A percentile compares a stretch with the other conserved stretches of the same genome.
Conservation (phyloP, 2,797 vertebrate species). For the Heterohyrax brucei region DNA sequence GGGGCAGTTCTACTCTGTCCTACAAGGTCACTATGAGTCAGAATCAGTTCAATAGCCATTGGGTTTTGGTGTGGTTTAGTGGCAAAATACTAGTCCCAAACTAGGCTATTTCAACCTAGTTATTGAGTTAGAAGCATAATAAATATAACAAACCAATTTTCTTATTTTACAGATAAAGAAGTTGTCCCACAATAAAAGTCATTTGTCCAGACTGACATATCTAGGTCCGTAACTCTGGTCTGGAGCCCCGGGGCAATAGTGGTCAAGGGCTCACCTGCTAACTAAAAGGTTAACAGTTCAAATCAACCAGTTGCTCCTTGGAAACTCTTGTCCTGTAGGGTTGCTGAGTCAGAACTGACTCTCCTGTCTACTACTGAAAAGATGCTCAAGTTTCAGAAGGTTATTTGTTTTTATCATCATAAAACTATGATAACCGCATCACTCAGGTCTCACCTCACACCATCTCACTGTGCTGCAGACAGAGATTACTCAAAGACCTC, state of each 20-base stretch:
- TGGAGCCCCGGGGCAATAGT: no score
- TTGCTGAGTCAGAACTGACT: no score
- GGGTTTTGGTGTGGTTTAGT: background rate
- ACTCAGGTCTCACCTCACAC: background rate
- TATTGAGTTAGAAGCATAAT: constrained; percentile 36
- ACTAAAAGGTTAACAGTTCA: no score
- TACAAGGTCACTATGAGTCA: no score
- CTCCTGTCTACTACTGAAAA: background rate
- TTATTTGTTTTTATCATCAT: constrained; percentile 26
- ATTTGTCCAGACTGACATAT: background rate
- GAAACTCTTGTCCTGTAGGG: no score
- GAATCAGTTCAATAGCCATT: no score
- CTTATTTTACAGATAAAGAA: constrained; percentile 21
- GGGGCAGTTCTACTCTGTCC: no score
- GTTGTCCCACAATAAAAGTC: constrained; percentile 6
- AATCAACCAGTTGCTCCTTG: no score
- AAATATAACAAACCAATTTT: background rate
- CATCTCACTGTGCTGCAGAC: background rate
- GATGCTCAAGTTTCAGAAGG: constrained; percentile 17
- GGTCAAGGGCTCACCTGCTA: no score
- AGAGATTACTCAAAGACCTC: background rate
- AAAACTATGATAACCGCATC: background rate
- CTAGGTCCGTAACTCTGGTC: background rate
- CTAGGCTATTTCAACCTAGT: background rate
- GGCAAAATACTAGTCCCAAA: background rate